Conservation (phyloP, 30 jellyfish, hydroid and myxozoan genomes). For the Rhopilema esculentum region DNA sequence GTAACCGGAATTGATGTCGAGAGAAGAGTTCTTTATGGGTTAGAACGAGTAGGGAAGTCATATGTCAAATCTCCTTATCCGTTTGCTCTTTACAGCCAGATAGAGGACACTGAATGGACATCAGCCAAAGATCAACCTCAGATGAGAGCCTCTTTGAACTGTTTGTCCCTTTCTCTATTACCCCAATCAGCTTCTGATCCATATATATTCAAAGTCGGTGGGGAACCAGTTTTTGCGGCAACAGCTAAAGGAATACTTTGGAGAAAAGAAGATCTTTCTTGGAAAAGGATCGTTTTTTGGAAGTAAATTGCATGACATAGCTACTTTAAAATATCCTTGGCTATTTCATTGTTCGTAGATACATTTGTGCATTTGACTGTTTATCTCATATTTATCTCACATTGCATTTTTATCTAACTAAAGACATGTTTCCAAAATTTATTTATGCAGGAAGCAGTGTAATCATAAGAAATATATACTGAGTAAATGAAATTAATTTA, state of each 20-base stretch:
- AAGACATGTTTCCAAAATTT: no score
- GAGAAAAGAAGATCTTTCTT: not conserved
- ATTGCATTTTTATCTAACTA: no score
- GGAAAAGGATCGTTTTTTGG: not conserved
- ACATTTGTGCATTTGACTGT: no score
- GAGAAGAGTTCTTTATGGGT: constrained; percentile 1
- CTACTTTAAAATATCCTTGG: no score
- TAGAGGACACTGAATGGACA: constrained; percentile 26
- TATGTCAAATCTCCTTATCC: not conserved
- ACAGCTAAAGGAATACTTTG: not conserved
- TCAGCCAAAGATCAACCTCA: not conserved
- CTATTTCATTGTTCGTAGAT: no score
- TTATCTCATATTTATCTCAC: no score
- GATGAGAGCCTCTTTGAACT: not conserved
- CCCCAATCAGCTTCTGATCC: not conserved
- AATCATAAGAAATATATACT: no score
- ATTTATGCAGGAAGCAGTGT: no score
- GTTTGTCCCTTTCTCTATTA: not conserved
- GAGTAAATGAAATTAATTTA: no score
- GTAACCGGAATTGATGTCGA: constrained; percentile 1
- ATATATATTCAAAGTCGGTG: not conserved
- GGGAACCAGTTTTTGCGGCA: not conserved
- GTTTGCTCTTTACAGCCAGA: not conserved
- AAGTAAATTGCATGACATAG: not conserved
- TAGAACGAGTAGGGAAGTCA: not conserved